Evolutionary conservation across 2,888 invertebrate genomes (phyloP), one percentile per base, ranked within the genome.

Genomic region (Conchocele bisecta): DNA sequence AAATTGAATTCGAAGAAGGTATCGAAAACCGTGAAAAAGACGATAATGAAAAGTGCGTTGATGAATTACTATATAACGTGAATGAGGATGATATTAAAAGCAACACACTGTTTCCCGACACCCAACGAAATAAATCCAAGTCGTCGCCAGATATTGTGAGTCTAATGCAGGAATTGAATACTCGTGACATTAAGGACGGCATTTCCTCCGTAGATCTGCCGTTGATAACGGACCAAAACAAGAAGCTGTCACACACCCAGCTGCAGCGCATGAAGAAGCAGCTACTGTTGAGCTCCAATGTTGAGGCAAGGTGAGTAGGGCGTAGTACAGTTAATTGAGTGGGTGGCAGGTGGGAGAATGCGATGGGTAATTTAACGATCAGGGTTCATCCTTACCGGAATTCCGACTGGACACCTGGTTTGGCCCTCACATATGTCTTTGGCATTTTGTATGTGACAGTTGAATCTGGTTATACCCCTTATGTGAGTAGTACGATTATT

Each of bases 261-360:
- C 74, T 89, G 15, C 71, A 86, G 60, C 83, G 87, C 54, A 89
- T 91, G 81, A 90, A 90, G 71, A 90, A 91, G 56, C 88, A 91
- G 51, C 85, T 91, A 41, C 79, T 91, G 20, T 85, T 87, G 60
- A 89, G 89, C 61, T 87, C 89, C 31, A 89, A 88, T 44, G 84
- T 91, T 31, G 91, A 91, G 85, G 91, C 91, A 33, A 91, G 91
- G 92, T 91, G 87, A 88, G 90, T 88, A 53, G 37, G 15, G n/a
- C n/a, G n/a, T n/a, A n/a, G n/a, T n/a, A 13, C 9, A 17, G 17
- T 15, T n/a, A 44, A 13, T 15, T 15, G 44, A 17, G 17, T 15
- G 17, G 11, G 9, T n/a, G 9, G 20, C n/a, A n/a, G n/a, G n/a
- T n/a, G n/a, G n/a, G n/a, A n/a, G n/a, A n/a, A n/a, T n/a, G n/a